Evolutionary conservation across 2,797 vertebrate species (phyloP).

Genomic region (Eulemur mongoz): DNA sequence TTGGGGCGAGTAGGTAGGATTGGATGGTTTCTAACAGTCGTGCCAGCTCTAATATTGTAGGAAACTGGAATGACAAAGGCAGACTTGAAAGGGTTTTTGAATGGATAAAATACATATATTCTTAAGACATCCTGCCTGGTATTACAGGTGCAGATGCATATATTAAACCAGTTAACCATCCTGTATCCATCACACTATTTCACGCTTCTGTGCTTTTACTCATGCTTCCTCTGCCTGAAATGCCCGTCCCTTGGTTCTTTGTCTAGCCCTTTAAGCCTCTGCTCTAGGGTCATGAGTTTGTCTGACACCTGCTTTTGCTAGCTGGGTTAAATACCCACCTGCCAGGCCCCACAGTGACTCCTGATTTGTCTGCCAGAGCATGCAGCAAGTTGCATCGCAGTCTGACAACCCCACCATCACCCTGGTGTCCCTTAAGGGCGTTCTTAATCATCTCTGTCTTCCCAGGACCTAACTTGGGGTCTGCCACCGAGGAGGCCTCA

Average conservation of each 20-base stretch:
- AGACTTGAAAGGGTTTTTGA: not conserved
- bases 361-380: not conserved
- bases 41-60: not conserved
- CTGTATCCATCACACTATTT: too few relatives aligned
- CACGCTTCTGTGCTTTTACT: fast-evolving
- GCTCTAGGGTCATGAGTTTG: not conserved
- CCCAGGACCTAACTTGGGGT: not conserved
- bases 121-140: not conserved
- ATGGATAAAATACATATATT: not conserved
- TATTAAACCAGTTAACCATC: fast-evolving
- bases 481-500: not conserved
- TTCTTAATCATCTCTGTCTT: not conserved
- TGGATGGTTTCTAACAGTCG: not conserved
- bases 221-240: not conserved
- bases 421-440: not conserved
- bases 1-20: not conserved
- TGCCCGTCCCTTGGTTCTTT: fast-evolving
- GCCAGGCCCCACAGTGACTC: not conserved
- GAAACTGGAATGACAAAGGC: not conserved
- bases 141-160: too few relatives aligned
- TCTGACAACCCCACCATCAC: not conserved
- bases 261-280: not conserved
- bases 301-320: not conserved
- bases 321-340: not conserved
- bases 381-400: not conserved